These are phyloP conservation scores for Oceanodroma tethys DNA, from an alignment of 2,113 vertebrate species.

Conservation along the genomic window DNA sequence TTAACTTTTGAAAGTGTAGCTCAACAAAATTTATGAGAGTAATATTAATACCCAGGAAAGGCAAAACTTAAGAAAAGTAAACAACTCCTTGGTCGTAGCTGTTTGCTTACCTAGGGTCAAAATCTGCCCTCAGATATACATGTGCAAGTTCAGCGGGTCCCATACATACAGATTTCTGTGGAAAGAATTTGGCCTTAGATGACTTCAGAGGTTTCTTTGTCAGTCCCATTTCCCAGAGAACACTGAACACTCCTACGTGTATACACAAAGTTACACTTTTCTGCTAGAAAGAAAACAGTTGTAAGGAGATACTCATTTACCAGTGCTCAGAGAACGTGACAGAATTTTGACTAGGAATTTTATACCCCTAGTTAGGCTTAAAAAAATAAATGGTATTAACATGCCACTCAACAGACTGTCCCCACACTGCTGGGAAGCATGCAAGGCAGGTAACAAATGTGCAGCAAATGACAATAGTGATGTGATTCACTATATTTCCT, in stretches of 20 bases:
- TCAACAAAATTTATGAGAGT: constrained; percentile 76
- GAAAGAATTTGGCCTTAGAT: constrained; percentile 66
- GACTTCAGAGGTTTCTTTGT: constrained; percentile 62
- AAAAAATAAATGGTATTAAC: constrained; percentile 58
- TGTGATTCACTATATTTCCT: background rate
- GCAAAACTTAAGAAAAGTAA: constrained; percentile 74
- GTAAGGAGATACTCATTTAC: constrained; percentile 46
- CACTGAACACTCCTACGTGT: background rate
- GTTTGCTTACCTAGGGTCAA: constrained; percentile 69
- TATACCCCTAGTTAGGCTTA: constrained; percentile 63
- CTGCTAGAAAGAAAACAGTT: constrained; percentile 29
- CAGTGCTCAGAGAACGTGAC: constrained; percentile 39
- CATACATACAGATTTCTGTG: constrained; percentile 35
- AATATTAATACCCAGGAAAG: constrained; percentile 73
- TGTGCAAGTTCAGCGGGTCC: constrained; percentile 37
- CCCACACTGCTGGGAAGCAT: constrained; percentile 8
- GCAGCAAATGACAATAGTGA: background rate
- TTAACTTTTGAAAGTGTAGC: constrained; percentile 73
- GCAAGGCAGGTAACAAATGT: constrained; percentile 47
- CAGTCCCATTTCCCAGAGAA: constrained; percentile 46
- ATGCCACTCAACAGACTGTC: constrained; percentile 44
- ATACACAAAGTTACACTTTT: background rate
- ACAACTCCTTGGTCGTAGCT: constrained; percentile 53
- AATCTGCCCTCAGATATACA: constrained; percentile 61
- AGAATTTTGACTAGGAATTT: constrained; percentile 60